Conservation (phyloP, 2,797 vertebrate species). For the Hydrophis major region DNA sequence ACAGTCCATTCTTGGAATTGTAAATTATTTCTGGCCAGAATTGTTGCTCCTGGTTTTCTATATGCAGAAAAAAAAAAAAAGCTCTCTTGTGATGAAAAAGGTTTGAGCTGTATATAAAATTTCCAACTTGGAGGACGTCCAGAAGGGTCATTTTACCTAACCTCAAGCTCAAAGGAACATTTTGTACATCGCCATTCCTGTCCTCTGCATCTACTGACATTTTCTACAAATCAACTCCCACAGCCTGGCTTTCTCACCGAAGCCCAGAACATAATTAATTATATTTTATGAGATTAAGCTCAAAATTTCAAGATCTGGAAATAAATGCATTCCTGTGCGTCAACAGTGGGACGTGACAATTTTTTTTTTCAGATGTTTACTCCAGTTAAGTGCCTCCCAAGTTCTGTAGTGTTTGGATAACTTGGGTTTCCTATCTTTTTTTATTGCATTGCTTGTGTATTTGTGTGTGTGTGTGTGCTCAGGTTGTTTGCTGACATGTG, state of each 20-base stretch:
- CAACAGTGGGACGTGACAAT: background rate
- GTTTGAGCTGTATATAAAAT: background rate
- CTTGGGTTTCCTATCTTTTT: background rate
- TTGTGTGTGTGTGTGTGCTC: background rate
- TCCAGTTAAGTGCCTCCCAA: background rate
- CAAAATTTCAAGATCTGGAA: background rate
- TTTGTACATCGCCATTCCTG: background rate
- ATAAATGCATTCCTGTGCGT: background rate
- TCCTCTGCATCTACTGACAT: background rate
- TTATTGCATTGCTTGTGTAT: background rate
- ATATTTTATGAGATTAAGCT: background rate
- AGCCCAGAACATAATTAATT: background rate
- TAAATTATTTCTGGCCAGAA: slow-evolving; percentile 7
- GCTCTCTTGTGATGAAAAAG: background rate
- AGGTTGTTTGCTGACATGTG: background rate
- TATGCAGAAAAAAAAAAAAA: background rate
- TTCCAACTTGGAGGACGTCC: background rate
- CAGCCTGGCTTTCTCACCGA: background rate
- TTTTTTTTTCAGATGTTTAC: background rate
- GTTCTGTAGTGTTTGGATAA: background rate
- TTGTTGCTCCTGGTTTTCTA: background rate
- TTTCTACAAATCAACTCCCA: background rate
- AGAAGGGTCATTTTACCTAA: background rate
- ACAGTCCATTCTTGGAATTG: slow-evolving; percentile 38
- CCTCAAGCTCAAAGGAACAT: slow-evolving; percentile 6